Evolutionary conservation across 1,140 invertebrate genomes (phyloP), one percentile per base, ranked within the genome.

Genomic region (Pseudomyrmex concolor): DNA sequence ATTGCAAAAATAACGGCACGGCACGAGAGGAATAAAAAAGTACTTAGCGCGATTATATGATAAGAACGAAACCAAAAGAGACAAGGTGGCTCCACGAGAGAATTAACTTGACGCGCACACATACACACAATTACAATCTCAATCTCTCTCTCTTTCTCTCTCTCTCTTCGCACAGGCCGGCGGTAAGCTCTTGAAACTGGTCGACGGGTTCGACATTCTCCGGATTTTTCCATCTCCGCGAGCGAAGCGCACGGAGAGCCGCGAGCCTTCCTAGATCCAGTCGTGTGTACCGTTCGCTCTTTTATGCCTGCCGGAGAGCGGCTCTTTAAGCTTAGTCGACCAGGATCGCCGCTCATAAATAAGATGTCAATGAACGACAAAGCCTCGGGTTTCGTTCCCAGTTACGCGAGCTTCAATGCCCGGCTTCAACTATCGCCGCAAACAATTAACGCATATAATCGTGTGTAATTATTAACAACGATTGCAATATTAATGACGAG

Each of bases 171-270:
- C 73, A 34, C 19, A 59, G 22, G 22, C 10, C 45, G 84, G 92
- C 90, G 91, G 89, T 91, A 91, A 89, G 91, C 91, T 90, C 93
- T 88, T 87, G 86, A 85, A 90, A 91, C 89, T 89, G 88, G 90
- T 90, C 90, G 88, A 89, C 90, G 86, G 88, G 89, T 91, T 92
- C 90, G 89, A 92, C 92, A 92, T 93, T 93, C 92, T 83, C 86
- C 12, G 62, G 85, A 92, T 93, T 92, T 92, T 91, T 91, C 88
- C 77, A 86, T 86, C 89, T 84, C 84, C 59, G 48, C 71, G 60
- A 63, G 48, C 22, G 59, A 63, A 83, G 55, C 63, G 45, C 73
- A 51, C 12, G 43, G 55, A 59, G 73, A 84, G 86, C 73, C 34
- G 57, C 70, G 84, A 78, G 17, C 67, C 55, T 72, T 87, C 82